Evolutionary conservation across 1,140 invertebrate genomes (phyloP).

Genomic region (Stegodyphus mimosarum): DNA sequence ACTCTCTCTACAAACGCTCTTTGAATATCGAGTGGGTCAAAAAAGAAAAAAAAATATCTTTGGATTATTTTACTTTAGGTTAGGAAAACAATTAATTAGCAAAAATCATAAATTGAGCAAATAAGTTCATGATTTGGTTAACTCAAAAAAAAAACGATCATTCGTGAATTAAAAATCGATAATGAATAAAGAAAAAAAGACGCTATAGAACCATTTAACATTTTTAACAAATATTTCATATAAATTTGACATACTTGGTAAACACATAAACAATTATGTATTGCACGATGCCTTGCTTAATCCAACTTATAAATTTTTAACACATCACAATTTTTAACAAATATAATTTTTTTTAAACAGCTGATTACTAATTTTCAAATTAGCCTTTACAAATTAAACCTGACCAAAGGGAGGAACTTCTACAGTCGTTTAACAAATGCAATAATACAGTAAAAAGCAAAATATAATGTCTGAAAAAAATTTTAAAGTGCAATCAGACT

Average conservation of each 20-base stretch:
- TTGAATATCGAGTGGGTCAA: too few species aligned
- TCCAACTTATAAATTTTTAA: not conserved
- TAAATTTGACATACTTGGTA: slow-evolving; percentile 17
- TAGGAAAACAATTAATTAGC: too few species aligned
- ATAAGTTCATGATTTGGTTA: too few species aligned
- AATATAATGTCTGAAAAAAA: slow-evolving; percentile 29
- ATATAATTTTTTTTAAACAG: not conserved
- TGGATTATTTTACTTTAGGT: too few species aligned
- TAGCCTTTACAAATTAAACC: too few species aligned
- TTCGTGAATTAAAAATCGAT: not conserved
- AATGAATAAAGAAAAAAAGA: not conserved
- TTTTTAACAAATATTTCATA: slow-evolving; percentile 33
- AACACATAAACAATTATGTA: slow-evolving; percentile 35
- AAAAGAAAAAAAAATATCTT: too few species aligned
- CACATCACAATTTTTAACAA: not conserved
- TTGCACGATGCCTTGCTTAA: slow-evolving; percentile 53
- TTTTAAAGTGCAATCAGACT: slow-evolving; percentile 22
- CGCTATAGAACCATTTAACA: too few species aligned
- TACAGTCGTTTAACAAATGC: slow-evolving; percentile 24
- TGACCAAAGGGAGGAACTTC: slow-evolving; percentile 46
- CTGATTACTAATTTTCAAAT: not conserved
- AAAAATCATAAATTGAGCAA: too few species aligned
- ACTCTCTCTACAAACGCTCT: slow-evolving; percentile 2
- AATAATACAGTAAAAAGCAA: slow-evolving; percentile 27
- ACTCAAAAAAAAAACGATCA: not conserved